A percentile compares a stretch with the other conserved stretches of the same genome.
These are phyloP conservation scores for Drosophila rhopaloa DNA, from an alignment of 1,140 invertebrate species.

Conservation along the genomic window DNA sequence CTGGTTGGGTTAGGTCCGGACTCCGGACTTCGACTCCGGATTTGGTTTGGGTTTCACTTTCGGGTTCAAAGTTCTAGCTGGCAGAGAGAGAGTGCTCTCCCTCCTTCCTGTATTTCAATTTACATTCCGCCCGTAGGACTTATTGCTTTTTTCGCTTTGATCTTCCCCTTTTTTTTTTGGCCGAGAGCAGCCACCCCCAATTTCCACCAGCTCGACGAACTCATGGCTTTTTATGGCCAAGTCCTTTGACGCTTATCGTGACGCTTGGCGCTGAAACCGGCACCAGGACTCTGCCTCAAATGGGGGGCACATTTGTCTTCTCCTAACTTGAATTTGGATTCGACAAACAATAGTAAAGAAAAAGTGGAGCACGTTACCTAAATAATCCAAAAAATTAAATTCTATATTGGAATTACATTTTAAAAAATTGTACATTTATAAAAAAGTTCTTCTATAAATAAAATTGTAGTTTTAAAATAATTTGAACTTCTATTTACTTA, in stretches of 20 bases:
- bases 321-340: constrained; percentile 60
- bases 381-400: neutral
- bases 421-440: neutral
- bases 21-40: constrained; percentile 3
- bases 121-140: constrained; percentile 72
- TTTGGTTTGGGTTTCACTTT: constrained; percentile 22
- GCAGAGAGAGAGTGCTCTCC: neutral
- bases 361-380: neutral
- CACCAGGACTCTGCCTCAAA: constrained; percentile 1
- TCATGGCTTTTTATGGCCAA: constrained; percentile 46
- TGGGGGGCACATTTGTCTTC: constrained; percentile 54
- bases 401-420: neutral
- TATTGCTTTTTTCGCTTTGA: constrained; percentile 77
- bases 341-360: neutral
- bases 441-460: too few species aligned
- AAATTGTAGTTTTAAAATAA: too few species aligned
- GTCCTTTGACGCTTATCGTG: constrained; percentile 78
- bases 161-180: constrained; percentile 44
- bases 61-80: constrained; percentile 31
- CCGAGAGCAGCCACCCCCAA: neutral
- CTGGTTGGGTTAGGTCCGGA: constrained; percentile 61
- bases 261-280: constrained; percentile 41
- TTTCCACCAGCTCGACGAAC: constrained; percentile 2
- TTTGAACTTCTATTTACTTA: too few species aligned
- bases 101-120: constrained; percentile 70